Conservation (phyloP, 2,888 invertebrate genomes). For the Patella caerulea region DNA sequence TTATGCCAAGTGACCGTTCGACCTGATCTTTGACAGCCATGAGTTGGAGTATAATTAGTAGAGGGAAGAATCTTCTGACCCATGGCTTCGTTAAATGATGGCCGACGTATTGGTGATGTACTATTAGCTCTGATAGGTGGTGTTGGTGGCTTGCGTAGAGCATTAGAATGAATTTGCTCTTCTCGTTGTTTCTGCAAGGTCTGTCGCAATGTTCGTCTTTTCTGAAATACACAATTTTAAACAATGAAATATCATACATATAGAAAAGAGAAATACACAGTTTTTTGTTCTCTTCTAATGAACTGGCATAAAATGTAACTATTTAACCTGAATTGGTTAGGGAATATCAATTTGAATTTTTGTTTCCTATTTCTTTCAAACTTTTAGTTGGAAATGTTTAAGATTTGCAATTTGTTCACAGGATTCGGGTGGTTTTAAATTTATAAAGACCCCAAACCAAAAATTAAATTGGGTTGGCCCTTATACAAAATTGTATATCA, state of each 20-base stretch:
- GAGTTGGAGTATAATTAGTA: conserved; percentile 35
- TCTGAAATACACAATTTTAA: conserved; percentile 76
- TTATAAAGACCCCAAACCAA: too few species aligned
- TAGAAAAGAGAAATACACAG: neutral
- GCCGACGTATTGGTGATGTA: conserved; percentile 35
- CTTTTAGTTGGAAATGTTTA: too few species aligned
- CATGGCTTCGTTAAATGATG: conserved; percentile 49
- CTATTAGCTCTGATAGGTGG: conserved; percentile 12
- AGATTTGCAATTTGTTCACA: too few species aligned
- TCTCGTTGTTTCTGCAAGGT: conserved; percentile 75
- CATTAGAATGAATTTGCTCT: conserved; percentile 38
- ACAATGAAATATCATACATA: conserved; percentile 5
- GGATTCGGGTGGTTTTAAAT: too few species aligned
- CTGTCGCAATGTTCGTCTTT: conserved; percentile 87
- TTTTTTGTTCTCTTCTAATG: too few species aligned
- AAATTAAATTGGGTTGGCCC: too few species aligned
- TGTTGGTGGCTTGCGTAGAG: conserved; percentile 23
- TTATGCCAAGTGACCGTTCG: conserved; percentile 49
- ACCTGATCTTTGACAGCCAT: conserved; percentile 31
- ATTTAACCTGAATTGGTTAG: too few species aligned
- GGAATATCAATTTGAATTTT: too few species aligned
- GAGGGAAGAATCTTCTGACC: conserved; percentile 42
- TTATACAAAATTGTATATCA: too few species aligned
- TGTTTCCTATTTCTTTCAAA: too few species aligned
- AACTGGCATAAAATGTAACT: too few species aligned